Conservation (phyloP, 2,797 vertebrate species). For the Tympanoctomys barrerae region DNA sequence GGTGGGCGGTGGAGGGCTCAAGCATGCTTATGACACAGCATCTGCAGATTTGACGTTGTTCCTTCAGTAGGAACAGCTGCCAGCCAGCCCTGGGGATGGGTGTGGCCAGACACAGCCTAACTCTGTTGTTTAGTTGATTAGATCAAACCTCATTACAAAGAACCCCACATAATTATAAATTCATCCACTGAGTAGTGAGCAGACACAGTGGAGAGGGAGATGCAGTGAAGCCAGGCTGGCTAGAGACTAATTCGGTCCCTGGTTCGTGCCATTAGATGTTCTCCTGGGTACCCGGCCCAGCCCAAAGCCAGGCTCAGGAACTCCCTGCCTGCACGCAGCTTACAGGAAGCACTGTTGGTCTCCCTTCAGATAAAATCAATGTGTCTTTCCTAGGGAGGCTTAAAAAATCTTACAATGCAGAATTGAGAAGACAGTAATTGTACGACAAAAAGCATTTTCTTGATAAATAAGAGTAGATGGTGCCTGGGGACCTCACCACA, state of each 20-base stretch:
- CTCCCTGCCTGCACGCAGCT: background rate
- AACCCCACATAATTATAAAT: constrained; percentile 53
- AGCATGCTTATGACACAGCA: background rate
- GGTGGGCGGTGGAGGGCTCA: background rate
- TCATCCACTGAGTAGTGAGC: constrained; percentile 23
- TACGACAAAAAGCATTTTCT: background rate
- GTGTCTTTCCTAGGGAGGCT: background rate
- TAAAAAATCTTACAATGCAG: background rate
- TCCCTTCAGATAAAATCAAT: background rate
- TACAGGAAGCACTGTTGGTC: background rate
- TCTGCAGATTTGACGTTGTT: background rate
- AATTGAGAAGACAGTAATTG: background rate
- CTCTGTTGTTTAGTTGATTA: background rate
- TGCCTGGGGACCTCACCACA: background rate
- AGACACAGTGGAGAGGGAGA: background rate
- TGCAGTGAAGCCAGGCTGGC: background rate
- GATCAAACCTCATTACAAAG: constrained; percentile 3
- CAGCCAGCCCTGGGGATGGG: background rate
- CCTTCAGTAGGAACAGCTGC: background rate
- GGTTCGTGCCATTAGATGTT: background rate
- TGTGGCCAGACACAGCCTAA: background rate
- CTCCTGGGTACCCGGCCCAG: background rate
- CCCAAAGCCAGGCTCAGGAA: background rate
- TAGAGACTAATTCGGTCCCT: background rate
- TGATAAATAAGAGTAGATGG: background rate